Base-by-base conservation (phyloP, 2,888 invertebrate species). In the Drosophila paramelanica region DNA sequence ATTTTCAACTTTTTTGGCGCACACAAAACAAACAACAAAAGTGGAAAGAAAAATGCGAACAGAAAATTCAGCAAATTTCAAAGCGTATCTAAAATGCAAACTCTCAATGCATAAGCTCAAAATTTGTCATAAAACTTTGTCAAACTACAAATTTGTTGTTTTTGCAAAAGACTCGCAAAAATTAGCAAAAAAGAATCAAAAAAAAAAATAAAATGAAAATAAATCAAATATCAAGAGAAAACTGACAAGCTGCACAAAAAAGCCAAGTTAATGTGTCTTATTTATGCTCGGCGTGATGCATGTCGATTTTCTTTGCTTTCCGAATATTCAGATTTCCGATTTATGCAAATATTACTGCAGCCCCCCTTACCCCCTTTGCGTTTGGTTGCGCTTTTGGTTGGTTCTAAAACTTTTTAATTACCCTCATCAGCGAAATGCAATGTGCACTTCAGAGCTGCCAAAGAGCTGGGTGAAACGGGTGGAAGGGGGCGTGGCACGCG, bases 341-440 rank as follows among this genome's bases (percentile, higher is more conserved):
- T 77, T 67, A 67, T 77, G 77, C 76, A 79, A 74, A 65, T 74
- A 73, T 79, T 62, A 59, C 45, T 47, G 46, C 49, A 14, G 6
- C 41, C 27, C 14, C 7, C 17, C 27, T 1, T 52, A 5, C 8
- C 5, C 25, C n/a, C 46, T 39, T 25, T 17, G 66, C 46, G 61
- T 61, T 73, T 64, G 67, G 53, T 64, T 80, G 79, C 79, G 73
- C 69, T 65, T 72, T 72, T 39, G 74, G 68, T 55, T 51, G 59
- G 23, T 55, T 58, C 61, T 27, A 58, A 81, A 86, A 86, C 74
- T 89, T 86, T 89, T 89, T 89, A 86, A 86, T 86, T 86, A 86
- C 89, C 88, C 86, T 78, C 86, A 86, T 89, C 86, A 88, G 79
- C 85, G 68, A 84, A 87, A 73, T 75, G 75, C 79, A 81, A 60